A percentile compares a stretch with the other conserved stretches of the same genome.
These are phyloP conservation scores for Yponomeuta sedellus DNA, from an alignment of 2,888 invertebrate species.

Conservation along the genomic window DNA sequence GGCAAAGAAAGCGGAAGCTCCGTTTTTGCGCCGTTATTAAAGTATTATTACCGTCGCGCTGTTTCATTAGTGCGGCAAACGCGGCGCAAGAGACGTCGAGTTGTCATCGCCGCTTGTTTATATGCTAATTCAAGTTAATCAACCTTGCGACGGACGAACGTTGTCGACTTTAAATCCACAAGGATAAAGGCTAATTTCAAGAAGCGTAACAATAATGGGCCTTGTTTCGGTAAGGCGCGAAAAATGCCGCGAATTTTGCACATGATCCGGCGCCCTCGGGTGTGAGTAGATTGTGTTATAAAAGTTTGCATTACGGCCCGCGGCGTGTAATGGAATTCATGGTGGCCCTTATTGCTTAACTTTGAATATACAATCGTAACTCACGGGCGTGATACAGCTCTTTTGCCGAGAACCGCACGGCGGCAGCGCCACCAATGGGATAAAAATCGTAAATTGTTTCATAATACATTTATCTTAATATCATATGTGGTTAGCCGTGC, in stretches of 20 bases:
- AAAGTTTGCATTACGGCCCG: neutral
- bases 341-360: neutral
- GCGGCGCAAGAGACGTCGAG: constrained; percentile 35
- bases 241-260: neutral
- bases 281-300: neutral
- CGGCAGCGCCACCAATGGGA: too few species aligned
- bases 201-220: neutral
- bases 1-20: neutral
- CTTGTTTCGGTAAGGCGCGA: neutral
- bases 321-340: neutral
- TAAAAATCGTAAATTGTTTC: too few species aligned
- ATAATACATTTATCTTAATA: too few species aligned
- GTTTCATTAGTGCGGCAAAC: constrained; percentile 39
- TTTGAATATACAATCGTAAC: constrained; percentile 3
- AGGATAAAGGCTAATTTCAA: neutral
- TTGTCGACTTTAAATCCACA: neutral
- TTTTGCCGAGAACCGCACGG: neutral
- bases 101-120: constrained; percentile 47
- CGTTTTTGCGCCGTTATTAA: constrained; percentile 5
- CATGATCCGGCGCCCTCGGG: neutral
- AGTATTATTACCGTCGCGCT: constrained; percentile 24
- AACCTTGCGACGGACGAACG: neutral
- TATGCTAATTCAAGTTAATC: constrained; percentile 47
- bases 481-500: too few species aligned
- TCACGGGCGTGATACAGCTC: neutral